Conservation (phyloP, 2,113 vertebrate genomes). For the Corythoichthys haematopterus region DNA sequence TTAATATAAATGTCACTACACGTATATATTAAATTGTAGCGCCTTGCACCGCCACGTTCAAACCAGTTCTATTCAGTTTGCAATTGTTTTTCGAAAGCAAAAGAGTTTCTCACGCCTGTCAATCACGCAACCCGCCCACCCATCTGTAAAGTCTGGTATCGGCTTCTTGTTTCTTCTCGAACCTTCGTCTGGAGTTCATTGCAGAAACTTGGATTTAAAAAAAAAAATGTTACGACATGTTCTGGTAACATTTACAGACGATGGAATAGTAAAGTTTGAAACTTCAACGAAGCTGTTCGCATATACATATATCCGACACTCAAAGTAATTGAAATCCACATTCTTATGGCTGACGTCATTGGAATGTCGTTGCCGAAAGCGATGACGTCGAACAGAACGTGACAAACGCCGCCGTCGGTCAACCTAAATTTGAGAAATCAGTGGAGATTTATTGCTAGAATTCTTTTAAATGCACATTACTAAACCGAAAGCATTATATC, state of each 20-base stretch:
- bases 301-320: not conserved
- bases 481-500: not conserved
- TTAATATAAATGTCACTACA: constrained; percentile 1
- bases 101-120: not conserved
- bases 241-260: not conserved
- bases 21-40: not conserved
- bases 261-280: not conserved
- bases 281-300: not conserved
- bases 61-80: not conserved
- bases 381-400: not conserved
- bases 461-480: too few relatives aligned
- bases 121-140: not conserved
- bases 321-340: not conserved
- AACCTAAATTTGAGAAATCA: not conserved
- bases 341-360: not conserved
- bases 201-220: not conserved
- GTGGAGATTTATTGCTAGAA: too few relatives aligned
- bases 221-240: not conserved
- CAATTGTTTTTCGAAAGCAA: not conserved
- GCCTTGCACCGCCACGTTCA: not conserved
- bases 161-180: not conserved
- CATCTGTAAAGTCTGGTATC: not conserved
- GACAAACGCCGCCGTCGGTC: not conserved
- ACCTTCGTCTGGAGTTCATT: not conserved
- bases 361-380: not conserved